Evolutionary conservation across 2,888 invertebrate species (phyloP).

Genomic region (Thymelicus lineola): DNA sequence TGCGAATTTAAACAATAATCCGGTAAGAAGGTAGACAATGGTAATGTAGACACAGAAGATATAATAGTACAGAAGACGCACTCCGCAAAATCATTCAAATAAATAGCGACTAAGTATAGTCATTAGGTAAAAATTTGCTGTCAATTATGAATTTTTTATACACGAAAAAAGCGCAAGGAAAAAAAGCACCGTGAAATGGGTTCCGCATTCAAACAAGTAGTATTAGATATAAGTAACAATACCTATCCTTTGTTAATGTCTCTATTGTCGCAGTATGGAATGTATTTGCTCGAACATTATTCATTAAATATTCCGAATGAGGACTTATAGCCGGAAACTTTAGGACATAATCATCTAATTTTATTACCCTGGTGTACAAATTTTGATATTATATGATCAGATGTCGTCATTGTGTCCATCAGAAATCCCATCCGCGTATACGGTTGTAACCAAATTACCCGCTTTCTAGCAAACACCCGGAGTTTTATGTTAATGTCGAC

Average conservation of each 20-base stretch:
- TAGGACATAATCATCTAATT: slow-evolving; percentile 68
- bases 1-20: no score
- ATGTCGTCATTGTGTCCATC: slow-evolving; percentile 69
- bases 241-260: slow-evolving; percentile 4
- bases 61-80: no score
- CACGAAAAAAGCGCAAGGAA: background rate
- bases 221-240: background rate
- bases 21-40: no score
- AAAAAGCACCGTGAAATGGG: background rate
- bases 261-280: slow-evolving; percentile 1
- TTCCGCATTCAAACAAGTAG: slow-evolving; percentile 3
- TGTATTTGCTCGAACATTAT: background rate
- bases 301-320: slow-evolving; percentile 22
- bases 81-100: no score
- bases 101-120: no score
- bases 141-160: no score
- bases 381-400: slow-evolving; percentile 63
- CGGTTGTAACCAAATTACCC: slow-evolving; percentile 82
- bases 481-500: slow-evolving; percentile 80
- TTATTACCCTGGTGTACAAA: slow-evolving; percentile 65
- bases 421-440: slow-evolving; percentile 71
- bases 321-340: slow-evolving; percentile 67
- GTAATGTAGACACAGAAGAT: no score
- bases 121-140: no score
- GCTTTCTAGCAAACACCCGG: slow-evolving; percentile 84